Evolutionary conservation across 2,797 vertebrate genomes (phyloP), one percentile per base, ranked within the genome.

Genomic region (Hapalemur alaotrensis): DNA sequence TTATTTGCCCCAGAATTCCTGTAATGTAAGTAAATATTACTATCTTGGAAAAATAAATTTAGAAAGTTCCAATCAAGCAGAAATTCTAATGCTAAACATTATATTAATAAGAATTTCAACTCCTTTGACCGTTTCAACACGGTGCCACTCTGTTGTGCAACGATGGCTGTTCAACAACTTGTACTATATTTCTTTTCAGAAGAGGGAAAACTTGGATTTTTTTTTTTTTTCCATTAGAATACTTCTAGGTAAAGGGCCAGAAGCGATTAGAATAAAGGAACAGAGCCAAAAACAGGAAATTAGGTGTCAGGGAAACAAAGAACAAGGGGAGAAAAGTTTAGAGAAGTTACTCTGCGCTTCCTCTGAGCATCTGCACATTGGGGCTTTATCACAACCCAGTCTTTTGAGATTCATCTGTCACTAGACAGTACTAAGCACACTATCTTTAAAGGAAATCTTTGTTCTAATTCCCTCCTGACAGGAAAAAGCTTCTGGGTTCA

Each of bases 381-480:
- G 96, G 86, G 67, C 91, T 95, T 92, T 70, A 67, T 93, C 95
- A 92, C 67, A 43, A 85, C 41, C 4, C 57, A 73, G 93, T 82
- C 97, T 95, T 97, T 93, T 65, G 96, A 97, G 96, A 97, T 88
- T 93, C 76, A 43, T 76, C 94, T 59, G 78, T 97, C 97, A 97
- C 79, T 87, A 96, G 96, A 88, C 80, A 94, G 91, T 85, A 94
- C 86, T 94, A 93, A 97, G 95, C 96, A 95, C 35, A 67, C 82
- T 54, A 73, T 88, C 94, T 97, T 95, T 92, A 98, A 97, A 97
- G 83, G 72, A 96, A 94, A 97, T 94, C 97, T 98, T 98, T 97
- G 97, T 97, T 98, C 94, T 87, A 95, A 97, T 97, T 97, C 97
- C 91, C 93, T 78, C 50, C 87, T 69, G 93, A 96, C 90, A 94